Evolutionary conservation across 2,113 vertebrate species (phyloP).

Genomic region (Dryoscopus gambensis): DNA sequence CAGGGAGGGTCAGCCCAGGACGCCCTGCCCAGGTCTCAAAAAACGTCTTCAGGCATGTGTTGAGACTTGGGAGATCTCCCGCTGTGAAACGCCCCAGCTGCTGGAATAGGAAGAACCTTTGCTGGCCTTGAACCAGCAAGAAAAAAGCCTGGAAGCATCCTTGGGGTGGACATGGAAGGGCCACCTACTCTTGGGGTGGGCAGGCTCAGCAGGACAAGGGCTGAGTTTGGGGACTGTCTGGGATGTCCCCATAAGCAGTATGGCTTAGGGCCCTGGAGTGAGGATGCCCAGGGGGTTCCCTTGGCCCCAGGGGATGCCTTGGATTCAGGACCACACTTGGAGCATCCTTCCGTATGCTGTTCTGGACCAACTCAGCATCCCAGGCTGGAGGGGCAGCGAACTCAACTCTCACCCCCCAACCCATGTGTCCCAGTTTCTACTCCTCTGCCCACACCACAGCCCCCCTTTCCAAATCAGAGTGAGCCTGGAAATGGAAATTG

Average conservation of each 20-base stretch:
- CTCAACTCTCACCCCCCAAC: not conserved
- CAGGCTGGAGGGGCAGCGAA: fast-evolving
- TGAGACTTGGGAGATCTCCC: not conserved
- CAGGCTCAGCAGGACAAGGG: not conserved
- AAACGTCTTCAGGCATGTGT: not conserved
- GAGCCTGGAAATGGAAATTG: not conserved
- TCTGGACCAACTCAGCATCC: not conserved
- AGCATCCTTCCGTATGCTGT: not conserved
- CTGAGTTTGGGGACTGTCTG: not conserved
- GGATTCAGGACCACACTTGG: not conserved
- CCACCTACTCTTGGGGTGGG: not conserved
- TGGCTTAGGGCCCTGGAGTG: not conserved
- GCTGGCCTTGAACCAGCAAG: not conserved
- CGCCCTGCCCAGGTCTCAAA: fast-evolving
- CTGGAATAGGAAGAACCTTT: not conserved
- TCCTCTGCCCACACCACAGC: not conserved
- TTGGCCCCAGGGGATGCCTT: too few relatives aligned
- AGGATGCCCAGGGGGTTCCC: not conserved
- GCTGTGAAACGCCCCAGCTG: not conserved
- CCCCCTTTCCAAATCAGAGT: fast-evolving
- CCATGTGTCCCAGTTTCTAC: fast-evolving
- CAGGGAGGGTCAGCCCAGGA: not conserved
- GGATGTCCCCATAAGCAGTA: not conserved
- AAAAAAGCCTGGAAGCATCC: not conserved
- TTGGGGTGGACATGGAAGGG: fast-evolving